Base-by-base conservation (phyloP, 2,113 vertebrate genomes). In the Vanacampus margaritifer region DNA sequence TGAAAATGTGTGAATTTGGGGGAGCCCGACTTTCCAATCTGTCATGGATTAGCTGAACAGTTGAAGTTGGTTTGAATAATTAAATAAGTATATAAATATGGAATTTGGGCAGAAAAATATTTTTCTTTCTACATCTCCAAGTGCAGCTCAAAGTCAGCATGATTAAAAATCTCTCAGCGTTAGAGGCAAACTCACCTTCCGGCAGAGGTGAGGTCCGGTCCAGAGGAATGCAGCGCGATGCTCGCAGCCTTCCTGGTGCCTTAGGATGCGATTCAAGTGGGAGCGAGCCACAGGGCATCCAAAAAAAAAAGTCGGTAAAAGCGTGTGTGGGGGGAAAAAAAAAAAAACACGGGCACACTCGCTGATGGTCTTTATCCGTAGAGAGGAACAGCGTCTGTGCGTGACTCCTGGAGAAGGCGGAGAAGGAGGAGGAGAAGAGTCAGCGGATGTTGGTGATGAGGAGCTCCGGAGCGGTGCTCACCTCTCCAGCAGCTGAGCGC, bases 401-500 rank as follows among this genome's bases (percentile, higher is more conserved):
- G 74, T 69, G 68, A 53, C 72, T 8, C 32, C 32, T 53, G 61
- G 53, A 41, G 50, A 69, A 81, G 67, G 23, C 17, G 6, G 48
- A n/a, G 46, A 21, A 50, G 23, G 68, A 12, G 58, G 63, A 54
- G 58, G 64, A 63, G 71, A 69, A 24, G 79, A 67, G 60, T 45
- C 6, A 26, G 39, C 21, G 36, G 71, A 74, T 23, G 68, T 75
- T 24, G 26, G 26, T 10, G 81, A 78, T 78, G 76, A 78, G 45
- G 71, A 76, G 87, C 74, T 81, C 74, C 75, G 23, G 79, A 84
- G 78, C 70, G 75, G 64, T 84, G 86, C 81, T 83, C 89, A 87
- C 89, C 82, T 91, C 88, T 83, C 82, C 83, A 82, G 90, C 89
- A 88, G 87, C 89, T 79, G 80, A 88, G 88, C 79, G 89, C 88